Evolutionary conservation across 2,888 invertebrate genomes (phyloP).

Genomic region (Heliconius sara): DNA sequence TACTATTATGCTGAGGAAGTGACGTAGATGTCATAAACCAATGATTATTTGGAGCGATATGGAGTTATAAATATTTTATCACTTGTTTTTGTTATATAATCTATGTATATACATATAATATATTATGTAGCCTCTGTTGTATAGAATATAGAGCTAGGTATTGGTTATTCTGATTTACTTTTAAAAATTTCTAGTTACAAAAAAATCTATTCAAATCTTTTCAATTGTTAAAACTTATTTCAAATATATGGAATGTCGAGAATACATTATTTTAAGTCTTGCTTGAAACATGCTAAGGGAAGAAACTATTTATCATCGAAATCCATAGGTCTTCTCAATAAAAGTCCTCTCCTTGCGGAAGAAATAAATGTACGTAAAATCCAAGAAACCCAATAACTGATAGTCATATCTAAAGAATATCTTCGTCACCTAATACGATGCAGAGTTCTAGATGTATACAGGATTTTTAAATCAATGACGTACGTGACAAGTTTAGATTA

Average conservation of each 20-base stretch:
- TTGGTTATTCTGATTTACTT: background rate
- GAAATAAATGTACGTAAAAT: background rate
- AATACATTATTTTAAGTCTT: no score
- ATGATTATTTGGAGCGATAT: slow-evolving; percentile 29
- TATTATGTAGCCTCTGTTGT: background rate
- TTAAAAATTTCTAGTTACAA: no score
- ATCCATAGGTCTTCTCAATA: no score
- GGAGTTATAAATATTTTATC: slow-evolving; percentile 23
- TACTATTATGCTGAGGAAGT: slow-evolving; percentile 47
- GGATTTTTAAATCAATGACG: slow-evolving; percentile 45
- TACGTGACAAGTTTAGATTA: slow-evolving; percentile 38
- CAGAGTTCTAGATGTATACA: no score
- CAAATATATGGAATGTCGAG: no score
- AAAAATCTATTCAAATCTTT: no score
- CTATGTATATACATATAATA: background rate
- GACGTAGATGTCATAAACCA: slow-evolving; percentile 39
- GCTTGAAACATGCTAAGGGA: no score
- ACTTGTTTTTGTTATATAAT: slow-evolving; percentile 20
- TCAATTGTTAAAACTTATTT: no score
- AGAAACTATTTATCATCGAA: no score
- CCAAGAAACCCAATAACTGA: background rate
- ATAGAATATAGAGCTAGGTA: background rate
- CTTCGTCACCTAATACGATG: background rate
- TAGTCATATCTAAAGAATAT: background rate
- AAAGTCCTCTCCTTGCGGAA: no score